Evolutionary conservation across 2,888 invertebrate genomes (phyloP).

Genomic region (Aspidiotus rigidus): DNA sequence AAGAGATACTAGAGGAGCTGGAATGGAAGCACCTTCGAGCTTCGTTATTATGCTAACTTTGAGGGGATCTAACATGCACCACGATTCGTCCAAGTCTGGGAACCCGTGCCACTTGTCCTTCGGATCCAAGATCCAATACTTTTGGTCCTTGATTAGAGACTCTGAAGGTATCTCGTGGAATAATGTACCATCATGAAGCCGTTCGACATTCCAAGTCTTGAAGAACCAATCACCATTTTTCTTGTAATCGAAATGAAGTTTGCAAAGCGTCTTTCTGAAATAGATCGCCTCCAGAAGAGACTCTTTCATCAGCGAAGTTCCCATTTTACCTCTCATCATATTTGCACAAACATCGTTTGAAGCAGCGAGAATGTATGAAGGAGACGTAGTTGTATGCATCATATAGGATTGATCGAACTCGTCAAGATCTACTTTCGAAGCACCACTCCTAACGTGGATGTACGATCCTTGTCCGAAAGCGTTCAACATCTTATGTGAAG

Average conservation of each 20-base stretch:
- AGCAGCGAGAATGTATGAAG: not conserved
- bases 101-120: not conserved
- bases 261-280: not conserved
- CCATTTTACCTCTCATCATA: not conserved
- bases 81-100: not conserved
- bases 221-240: not conserved
- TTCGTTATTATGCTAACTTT: not conserved
- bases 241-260: not conserved
- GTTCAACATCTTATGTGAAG: not conserved
- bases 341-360: not conserved
- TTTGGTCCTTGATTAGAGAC: not conserved
- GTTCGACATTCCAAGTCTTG: not conserved
- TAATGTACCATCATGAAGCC: no score
- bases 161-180: not conserved
- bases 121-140: not conserved
- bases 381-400: constrained; percentile 1
- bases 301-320: not conserved
- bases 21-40: not conserved
- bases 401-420: not conserved
- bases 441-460: not conserved
- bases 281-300: not conserved
- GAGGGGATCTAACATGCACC: not conserved
- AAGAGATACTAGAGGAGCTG: not conserved
- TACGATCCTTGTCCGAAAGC: not conserved
- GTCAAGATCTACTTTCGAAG: not conserved